Percentiles rank a stretch among this genome's conserved stretches.
Evolutionary conservation across 1,140 invertebrate genomes (phyloP).

Genomic region (Leptestheria dahalacensis): DNA sequence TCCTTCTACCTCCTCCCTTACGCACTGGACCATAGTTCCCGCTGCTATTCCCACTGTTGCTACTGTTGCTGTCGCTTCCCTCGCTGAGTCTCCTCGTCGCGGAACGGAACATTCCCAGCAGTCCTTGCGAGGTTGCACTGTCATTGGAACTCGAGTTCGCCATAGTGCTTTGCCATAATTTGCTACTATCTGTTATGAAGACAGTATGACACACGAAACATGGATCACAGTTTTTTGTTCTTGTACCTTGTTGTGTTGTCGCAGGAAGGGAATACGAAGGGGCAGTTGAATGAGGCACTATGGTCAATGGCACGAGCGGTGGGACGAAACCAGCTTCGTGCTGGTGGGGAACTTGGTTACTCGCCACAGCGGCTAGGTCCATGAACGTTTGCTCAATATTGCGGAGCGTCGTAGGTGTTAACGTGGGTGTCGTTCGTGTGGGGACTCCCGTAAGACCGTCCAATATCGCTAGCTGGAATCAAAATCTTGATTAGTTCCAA

Average conservation of each 20-base stretch:
- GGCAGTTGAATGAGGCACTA: not conserved
- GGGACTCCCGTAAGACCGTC: constrained; percentile 71
- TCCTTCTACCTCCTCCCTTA: constrained; percentile 4
- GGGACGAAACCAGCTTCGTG: constrained; percentile 87
- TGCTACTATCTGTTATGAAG: not conserved
- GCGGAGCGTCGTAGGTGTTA: constrained; percentile 81
- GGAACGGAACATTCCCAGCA: not conserved
- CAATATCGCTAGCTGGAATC: constrained; percentile 64
- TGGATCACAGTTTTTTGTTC: too few relatives aligned
- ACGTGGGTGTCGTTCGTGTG: constrained; percentile 73
- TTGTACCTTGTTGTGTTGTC: constrained; percentile 2
- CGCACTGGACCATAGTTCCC: not conserved
- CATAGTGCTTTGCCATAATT: not conserved
- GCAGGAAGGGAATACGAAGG: constrained; percentile 6
- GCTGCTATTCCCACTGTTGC: constrained; percentile 6
- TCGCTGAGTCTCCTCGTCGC: not conserved
- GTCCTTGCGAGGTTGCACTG: not conserved
- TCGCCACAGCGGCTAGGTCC: constrained; percentile 45
- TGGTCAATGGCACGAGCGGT: constrained; percentile 43
- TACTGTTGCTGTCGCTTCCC: constrained; percentile 9
- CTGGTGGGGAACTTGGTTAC: constrained; percentile 43
- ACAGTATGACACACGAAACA: too few relatives aligned
- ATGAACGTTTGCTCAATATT: constrained; percentile 67
- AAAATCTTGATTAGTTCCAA: constrained; percentile 23
- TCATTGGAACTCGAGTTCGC: not conserved